Evolutionary conservation across 2,797 vertebrate species (phyloP).

Genomic region (Sebastes oblongus): DNA sequence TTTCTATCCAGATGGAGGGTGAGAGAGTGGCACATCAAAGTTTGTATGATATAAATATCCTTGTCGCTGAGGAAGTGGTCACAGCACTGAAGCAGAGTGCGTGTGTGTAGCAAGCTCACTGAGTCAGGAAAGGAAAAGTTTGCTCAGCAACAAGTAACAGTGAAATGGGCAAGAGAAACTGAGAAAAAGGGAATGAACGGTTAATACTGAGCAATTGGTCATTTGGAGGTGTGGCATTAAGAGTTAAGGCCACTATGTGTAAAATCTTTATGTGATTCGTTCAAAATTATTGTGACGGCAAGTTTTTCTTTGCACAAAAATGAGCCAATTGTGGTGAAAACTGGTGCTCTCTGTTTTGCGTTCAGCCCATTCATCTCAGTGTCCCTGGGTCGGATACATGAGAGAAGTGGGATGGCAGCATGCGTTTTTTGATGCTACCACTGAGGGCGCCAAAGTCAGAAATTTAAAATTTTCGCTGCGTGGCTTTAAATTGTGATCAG

Average conservation of each 20-base stretch:
- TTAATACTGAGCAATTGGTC: background rate
- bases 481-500: background rate
- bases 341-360: background rate
- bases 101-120: background rate
- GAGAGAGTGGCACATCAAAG: background rate
- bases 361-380: background rate
- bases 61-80: constrained; percentile 26
- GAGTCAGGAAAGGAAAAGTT: constrained; percentile 33
- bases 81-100: background rate
- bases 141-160: constrained; percentile 19
- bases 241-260: background rate
- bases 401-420: too few relatives aligned
- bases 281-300: background rate
- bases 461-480: background rate
- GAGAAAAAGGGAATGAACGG: background rate
- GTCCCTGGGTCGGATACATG: background rate
- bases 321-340: background rate
- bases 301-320: background rate
- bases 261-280: background rate
- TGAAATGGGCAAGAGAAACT: background rate
- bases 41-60: constrained; percentile 11
- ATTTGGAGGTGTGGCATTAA: background rate
- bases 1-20: background rate
- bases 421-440: background rate
- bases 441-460: background rate